Percentiles rank a stretch among this genome's conserved stretches.
Evolutionary conservation across 2,113 vertebrate genomes (phyloP).

Genomic region (Cnemophilus loriae): DNA sequence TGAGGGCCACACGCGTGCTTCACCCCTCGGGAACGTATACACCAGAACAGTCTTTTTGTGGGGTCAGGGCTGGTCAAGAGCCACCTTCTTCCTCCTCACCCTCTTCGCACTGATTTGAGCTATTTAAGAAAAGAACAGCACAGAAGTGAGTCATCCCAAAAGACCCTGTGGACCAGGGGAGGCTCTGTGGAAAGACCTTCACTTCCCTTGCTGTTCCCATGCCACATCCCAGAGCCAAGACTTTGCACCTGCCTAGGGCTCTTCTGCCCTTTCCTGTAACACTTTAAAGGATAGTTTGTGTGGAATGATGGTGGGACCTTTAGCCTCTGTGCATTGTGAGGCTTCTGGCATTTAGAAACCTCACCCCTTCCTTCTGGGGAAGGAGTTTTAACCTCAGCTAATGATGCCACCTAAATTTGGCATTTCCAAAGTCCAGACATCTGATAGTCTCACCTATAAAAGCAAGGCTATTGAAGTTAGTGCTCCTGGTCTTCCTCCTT

Average conservation of each 20-base stretch:
- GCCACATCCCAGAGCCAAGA: not conserved
- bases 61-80: not conserved
- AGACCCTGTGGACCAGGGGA: not conserved
- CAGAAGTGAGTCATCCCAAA: not conserved
- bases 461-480: not conserved
- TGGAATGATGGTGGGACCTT: not conserved
- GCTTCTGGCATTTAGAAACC: not conserved
- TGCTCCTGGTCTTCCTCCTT: not conserved
- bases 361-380: not conserved
- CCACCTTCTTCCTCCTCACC: not conserved
- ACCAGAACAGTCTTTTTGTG: not conserved
- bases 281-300: not conserved
- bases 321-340: not conserved
- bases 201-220: accelerated
- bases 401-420: not conserved
- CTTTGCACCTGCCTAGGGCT: not conserved
- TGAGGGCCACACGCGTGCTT: accelerated
- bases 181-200: not conserved
- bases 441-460: not conserved
- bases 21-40: accelerated
- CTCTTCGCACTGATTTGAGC: not conserved
- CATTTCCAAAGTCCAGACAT: not conserved
- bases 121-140: not conserved
- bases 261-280: not conserved
- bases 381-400: not conserved